These are phyloP conservation scores for Fabriciana adippe DNA, from an alignment of 2,888 invertebrate genomes.

Conservation along the genomic window DNA sequence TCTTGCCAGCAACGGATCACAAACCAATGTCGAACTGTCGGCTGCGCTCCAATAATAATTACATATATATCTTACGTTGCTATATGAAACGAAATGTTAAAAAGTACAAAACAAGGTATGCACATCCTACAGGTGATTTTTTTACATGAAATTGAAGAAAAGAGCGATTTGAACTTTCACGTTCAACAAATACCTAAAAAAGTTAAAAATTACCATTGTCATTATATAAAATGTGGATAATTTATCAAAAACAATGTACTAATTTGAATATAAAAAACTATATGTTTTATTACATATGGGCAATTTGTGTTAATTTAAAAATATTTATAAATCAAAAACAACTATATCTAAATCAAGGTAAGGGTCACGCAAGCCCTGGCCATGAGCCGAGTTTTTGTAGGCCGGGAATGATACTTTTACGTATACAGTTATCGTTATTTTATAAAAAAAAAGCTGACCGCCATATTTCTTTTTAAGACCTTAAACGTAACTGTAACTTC, in stretches of 20 bases:
- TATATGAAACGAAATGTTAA: background rate
- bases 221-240: too few species aligned
- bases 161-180: too few species aligned
- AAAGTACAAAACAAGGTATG: background rate
- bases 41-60: constrained; percentile 55
- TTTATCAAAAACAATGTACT: too few species aligned
- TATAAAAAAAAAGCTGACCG: constrained; percentile 2
- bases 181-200: too few species aligned
- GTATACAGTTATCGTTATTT: background rate
- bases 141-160: too few species aligned
- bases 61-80: constrained; percentile 2
- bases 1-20: constrained; percentile 52
- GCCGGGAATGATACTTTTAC: constrained; percentile 24
- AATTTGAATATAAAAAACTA: too few species aligned
- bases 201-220: too few species aligned
- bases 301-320: background rate
- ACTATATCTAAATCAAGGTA: constrained; percentile 35
- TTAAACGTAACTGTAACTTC: background rate
- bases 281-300: too few species aligned
- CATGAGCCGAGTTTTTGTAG: constrained; percentile 38
- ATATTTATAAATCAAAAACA: constrained; percentile 15
- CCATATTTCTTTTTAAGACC: background rate
- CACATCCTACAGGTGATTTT: background rate
- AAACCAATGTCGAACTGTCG: constrained; percentile 57
- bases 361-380: constrained; percentile 40